phyloP scores from a whole-genome alignment of 1,140 invertebrate genomes.

The Leptopilina boulardi region DNA sequence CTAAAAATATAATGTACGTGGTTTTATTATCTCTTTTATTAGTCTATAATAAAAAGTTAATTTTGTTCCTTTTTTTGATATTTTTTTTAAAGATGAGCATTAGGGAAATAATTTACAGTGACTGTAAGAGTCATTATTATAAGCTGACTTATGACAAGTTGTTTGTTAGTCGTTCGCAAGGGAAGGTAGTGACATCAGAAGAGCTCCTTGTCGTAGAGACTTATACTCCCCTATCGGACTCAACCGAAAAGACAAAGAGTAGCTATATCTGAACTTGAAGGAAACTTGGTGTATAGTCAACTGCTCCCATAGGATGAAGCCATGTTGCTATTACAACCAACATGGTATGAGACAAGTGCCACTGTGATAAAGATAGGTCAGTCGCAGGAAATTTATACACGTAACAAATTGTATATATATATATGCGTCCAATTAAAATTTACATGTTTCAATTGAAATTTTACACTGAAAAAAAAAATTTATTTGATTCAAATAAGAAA shows the following conservation, averaged over 20 bases:
- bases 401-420: no score
- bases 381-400: no score
- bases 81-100: no score
- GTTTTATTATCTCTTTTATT: no score
- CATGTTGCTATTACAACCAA: conserved; percentile 49
- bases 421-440: no score
- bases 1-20: no score
- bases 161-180: neutral
- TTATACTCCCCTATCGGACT: conserved; percentile 51
- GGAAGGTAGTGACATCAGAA: conserved; percentile 29
- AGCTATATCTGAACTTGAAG: conserved; percentile 53
- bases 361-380: neutral
- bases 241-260: conserved; percentile 52
- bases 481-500: no score
- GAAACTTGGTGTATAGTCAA: conserved; percentile 57
- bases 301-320: conserved; percentile 51
- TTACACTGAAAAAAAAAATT: no score
- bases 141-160: conserved; percentile 19
- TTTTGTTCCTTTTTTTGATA: no score
- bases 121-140: neutral
- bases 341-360: neutral
- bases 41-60: no score
- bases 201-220: conserved; percentile 45
- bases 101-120: no score
- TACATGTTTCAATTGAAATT: no score